Evolutionary conservation across 2,888 invertebrate genomes (phyloP).

Genomic region (Temnothorax unifasciatus): DNA sequence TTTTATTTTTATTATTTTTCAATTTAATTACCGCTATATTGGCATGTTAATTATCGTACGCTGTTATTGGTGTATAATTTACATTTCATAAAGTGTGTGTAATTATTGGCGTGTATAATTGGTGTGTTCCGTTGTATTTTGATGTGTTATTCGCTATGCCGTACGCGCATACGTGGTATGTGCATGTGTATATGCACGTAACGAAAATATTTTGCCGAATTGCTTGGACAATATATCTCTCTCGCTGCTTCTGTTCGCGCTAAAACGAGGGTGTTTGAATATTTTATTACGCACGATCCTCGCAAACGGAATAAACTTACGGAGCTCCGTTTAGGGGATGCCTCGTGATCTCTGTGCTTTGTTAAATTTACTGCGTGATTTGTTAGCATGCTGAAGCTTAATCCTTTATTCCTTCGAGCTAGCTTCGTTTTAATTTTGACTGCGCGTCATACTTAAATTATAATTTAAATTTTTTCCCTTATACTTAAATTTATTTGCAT

Average conservation of each 20-base stretch:
- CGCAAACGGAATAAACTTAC: slow-evolving; percentile 49
- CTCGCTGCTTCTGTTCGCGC: background rate
- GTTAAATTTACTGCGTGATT: slow-evolving; percentile 13
- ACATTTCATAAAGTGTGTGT: background rate
- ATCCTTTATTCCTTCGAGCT: background rate
- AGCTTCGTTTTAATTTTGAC: background rate
- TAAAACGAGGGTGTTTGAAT: slow-evolving; percentile 4
- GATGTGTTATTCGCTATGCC: background rate
- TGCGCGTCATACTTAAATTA: background rate
- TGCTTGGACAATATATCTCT: background rate
- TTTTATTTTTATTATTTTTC: slow-evolving; percentile 2
- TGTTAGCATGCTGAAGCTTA: background rate
- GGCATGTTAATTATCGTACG: background rate
- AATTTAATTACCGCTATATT: background rate
- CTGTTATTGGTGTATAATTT: slow-evolving; percentile 5
- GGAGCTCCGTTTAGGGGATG: slow-evolving; percentile 49
- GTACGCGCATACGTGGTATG: background rate
- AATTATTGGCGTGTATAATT: slow-evolving; percentile 23
- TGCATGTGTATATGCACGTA: background rate
- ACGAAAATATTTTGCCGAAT: slow-evolving; percentile 31
- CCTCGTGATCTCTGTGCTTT: slow-evolving; percentile 24
- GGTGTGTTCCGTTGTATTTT: background rate
- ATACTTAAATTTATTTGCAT: background rate
- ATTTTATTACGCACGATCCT: slow-evolving; percentile 37
- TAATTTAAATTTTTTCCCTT: background rate